Conservation (phyloP, 2,113 vertebrate genomes). For the Nettapus auritus region DNA sequence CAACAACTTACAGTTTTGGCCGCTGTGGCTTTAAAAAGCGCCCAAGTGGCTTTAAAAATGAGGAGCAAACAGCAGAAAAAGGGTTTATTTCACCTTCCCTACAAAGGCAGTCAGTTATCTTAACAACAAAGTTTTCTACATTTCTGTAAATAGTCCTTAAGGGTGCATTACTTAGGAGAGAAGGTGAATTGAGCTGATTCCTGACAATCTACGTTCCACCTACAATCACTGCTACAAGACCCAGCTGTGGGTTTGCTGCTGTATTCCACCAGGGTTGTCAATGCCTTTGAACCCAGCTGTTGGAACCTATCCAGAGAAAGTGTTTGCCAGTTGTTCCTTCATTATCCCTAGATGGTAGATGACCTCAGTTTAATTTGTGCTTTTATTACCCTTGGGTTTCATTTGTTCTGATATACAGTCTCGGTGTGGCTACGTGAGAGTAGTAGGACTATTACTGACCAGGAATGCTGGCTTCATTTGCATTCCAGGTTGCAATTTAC, state of each 20-base stretch:
- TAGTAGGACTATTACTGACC: fast-evolving
- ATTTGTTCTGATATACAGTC: neutral
- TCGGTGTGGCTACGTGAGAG: neutral
- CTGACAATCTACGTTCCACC: fast-evolving
- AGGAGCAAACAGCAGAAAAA: neutral
- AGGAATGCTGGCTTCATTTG: neutral
- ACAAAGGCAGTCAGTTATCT: neutral
- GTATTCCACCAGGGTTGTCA: neutral
- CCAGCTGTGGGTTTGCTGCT: neutral
- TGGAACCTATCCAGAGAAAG: neutral
- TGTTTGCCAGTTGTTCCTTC: neutral
- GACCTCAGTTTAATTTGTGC: neutral
- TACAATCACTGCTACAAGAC: neutral
- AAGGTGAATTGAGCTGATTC: neutral
- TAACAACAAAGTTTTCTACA: neutral
- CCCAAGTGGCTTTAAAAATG: neutral
- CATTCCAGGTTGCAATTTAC: neutral
- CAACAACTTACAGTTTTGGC: neutral
- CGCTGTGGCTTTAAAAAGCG: neutral
- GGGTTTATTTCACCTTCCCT: neutral
- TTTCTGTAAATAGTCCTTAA: neutral
- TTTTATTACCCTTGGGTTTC: neutral
- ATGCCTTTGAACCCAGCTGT: neutral
- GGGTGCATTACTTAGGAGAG: neutral
- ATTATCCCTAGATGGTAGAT: fast-evolving